Conservation (phyloP, 2,797 vertebrate species). For the Epinephelus awoara region DNA sequence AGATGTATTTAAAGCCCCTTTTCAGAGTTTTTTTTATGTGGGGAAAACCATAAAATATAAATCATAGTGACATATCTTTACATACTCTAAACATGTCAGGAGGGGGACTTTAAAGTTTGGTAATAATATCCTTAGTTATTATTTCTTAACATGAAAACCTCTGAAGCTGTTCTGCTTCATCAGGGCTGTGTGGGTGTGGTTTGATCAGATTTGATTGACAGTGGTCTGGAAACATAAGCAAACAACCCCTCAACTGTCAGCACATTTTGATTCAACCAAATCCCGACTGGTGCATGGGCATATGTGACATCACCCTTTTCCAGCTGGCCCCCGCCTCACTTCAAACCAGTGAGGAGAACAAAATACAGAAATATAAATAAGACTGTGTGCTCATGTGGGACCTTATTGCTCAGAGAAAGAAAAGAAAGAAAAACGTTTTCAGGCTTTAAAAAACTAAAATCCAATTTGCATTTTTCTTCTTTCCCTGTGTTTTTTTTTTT, state of each 20-base stretch:
- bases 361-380: not conserved
- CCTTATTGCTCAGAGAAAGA: not conserved
- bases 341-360: not conserved
- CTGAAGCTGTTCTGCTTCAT: not conserved
- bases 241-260: not conserved
- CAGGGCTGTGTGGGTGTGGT: not conserved
- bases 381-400: not conserved
- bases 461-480: slow-evolving; percentile 19
- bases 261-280: not conserved
- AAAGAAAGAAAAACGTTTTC: not conserved
- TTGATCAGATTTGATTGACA: not conserved
- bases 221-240: not conserved
- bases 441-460: slow-evolving; percentile 13
- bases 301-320: not conserved
- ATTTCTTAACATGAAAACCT: not conserved
- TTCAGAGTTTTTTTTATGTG: too few relatives aligned
- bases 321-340: not conserved
- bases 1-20: too few relatives aligned
- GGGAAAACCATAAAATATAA: too few relatives aligned
- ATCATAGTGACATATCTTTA: too few relatives aligned
- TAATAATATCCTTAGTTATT: not conserved
- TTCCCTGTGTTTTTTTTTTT: not conserved
- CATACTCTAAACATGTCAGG: too few relatives aligned
- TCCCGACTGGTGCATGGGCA: not conserved
- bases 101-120: not conserved